A percentile compares a stretch with the other conserved stretches of the same genome.
phyloP scores from a whole-genome alignment of 2,113 vertebrate species.

The Monopterus albus region DNA sequence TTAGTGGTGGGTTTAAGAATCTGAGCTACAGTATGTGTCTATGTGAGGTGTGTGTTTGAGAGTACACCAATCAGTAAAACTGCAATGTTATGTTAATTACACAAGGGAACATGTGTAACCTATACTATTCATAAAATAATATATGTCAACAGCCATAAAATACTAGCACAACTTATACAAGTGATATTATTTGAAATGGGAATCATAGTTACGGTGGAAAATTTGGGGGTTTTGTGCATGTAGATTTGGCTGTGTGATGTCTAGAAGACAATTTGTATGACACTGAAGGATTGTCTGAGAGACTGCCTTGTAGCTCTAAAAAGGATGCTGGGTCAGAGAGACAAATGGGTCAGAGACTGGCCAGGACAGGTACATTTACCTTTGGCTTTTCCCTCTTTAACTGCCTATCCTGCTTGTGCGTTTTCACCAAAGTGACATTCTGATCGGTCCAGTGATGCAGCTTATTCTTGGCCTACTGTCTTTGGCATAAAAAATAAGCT shows the following conservation, averaged over 20 bases:
- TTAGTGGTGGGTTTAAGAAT: too few species aligned
- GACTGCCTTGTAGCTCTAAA: constrained; percentile 82
- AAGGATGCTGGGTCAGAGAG: constrained; percentile 83
- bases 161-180: too few species aligned
- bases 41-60: too few species aligned
- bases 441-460: constrained; percentile 1
- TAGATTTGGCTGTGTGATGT: constrained; percentile 89
- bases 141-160: too few species aligned
- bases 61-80: too few species aligned
- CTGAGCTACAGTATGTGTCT: too few species aligned
- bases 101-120: too few species aligned
- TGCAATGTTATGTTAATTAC: too few species aligned
- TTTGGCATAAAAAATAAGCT: too few species aligned
- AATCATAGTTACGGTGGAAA: not conserved
- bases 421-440: not conserved
- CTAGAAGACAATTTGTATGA: constrained; percentile 84
- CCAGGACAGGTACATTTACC: constrained; percentile 86
- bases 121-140: too few species aligned
- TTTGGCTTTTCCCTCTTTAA: not conserved
- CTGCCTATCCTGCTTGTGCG: not conserved
- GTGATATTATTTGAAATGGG: too few species aligned
- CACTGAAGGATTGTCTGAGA: constrained; percentile 82
- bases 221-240: constrained; percentile 11
- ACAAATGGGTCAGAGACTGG: constrained; percentile 92
- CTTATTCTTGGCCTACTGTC: not conserved